Base-by-base conservation (phyloP, 2,888 invertebrate species). In the Rhamphomyia laevipes region DNA sequence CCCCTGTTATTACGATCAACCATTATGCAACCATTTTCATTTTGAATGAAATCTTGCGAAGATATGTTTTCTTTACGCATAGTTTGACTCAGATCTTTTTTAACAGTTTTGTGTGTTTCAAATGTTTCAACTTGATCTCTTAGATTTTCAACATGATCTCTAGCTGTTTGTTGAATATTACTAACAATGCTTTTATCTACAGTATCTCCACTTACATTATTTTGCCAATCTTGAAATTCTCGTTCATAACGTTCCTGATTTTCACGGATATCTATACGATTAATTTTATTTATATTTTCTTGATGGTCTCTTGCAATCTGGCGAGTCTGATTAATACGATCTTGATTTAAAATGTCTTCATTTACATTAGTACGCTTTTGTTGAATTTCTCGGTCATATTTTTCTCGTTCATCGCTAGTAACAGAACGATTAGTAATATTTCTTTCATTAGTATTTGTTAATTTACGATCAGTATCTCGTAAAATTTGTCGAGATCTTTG, bases 81-180 rank as follows among this genome's bases (percentile, higher is more conserved):
- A 6, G n/a, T 53, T 44, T 57, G 56, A 21, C 46, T 56, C 30
- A 56, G 49, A 47, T 59, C 59, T 23, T 60, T 60, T 18, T 59
- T 61, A 9, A 59, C 46, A 4, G 58, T 59, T 18, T 17, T 51
- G 16, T 52, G 56, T 2, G 33, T 43, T 2, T 49, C 48, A 18
- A 56, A 43, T 12, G 47, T 33, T 43, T 61, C 62, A 11, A 58
- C 61, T 51, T 52, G 51, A 42, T 54, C 47, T 41, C 31, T 51
- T 17, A 50, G 18, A 15, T 61, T 64, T 44, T 68, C 70, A 12
- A 61, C 60, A 9, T 33, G 17, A 21, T 17, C 18, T 31, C 12
- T 40, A 5, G 11, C 40, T 7, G 40, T 40, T 17, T 40, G 18
- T 16, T 2, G 5, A 40, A 17, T 40, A 33, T 33, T 16, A n/a